Percentiles rank a stretch among this genome's conserved stretches.
Conservation (phyloP, 2,888 invertebrate species). For the Mythimna albipuncta region DNA sequence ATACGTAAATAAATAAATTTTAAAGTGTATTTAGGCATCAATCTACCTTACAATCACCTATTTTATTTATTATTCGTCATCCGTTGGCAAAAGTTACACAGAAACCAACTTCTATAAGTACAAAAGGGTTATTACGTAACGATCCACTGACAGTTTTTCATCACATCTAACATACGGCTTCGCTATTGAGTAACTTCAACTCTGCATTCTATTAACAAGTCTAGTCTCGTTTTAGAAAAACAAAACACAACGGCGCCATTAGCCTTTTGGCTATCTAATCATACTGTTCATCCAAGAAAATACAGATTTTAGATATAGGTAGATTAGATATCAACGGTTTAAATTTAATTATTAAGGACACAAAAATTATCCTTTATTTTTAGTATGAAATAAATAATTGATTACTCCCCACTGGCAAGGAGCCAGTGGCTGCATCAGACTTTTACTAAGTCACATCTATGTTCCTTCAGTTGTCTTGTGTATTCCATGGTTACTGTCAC, state of each 20-base stretch:
- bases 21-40: background rate
- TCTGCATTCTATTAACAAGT: constrained; percentile 8
- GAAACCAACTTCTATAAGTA: background rate
- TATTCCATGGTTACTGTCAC: too few relatives aligned
- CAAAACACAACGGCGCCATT: background rate
- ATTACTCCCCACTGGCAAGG: too few relatives aligned
- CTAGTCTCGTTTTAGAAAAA: background rate
- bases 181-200: constrained; percentile 11
- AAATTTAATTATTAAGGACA: too few relatives aligned
- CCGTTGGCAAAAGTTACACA: too few relatives aligned
- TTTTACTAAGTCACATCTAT: too few relatives aligned
- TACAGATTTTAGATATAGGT: too few relatives aligned
- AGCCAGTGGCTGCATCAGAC: too few relatives aligned
- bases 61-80: background rate
- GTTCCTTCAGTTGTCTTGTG: too few relatives aligned
- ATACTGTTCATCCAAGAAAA: too few relatives aligned
- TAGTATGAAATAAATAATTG: too few relatives aligned
- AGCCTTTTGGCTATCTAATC: background rate
- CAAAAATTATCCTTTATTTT: too few relatives aligned
- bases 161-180: constrained; percentile 11
- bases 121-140: constrained; percentile 5
- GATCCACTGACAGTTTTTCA: constrained; percentile 17
- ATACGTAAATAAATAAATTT: background rate
- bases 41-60: background rate
- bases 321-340: too few relatives aligned